Conservation (phyloP, 2,888 invertebrate genomes). For the Synanthedon vespiformis region DNA sequence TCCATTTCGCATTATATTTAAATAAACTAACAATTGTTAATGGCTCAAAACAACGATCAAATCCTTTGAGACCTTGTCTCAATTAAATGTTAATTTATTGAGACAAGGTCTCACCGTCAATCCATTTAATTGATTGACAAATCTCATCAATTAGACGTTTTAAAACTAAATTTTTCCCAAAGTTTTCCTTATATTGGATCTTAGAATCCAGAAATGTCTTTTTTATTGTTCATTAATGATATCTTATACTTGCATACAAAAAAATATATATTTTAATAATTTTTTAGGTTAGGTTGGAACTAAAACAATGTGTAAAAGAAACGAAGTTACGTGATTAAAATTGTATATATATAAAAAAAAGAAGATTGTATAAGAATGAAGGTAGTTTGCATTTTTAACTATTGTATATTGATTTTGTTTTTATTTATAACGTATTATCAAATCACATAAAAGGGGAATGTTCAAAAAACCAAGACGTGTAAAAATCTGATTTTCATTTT, state of each 20-base stretch:
- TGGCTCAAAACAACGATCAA: no score
- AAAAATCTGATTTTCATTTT: no score
- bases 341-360: slow-evolving; percentile 36
- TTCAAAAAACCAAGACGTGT: neutral
- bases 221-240: neutral
- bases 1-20: no score
- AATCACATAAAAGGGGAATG: neutral
- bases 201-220: no score
- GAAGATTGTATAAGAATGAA: slow-evolving; percentile 26
- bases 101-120: no score
- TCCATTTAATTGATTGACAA: no score
- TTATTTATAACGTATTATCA: slow-evolving; percentile 11
- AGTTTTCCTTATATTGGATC: no score
- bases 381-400: slow-evolving; percentile 17
- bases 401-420: slow-evolving; percentile 12
- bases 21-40: no score
- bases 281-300: slow-evolving; percentile 47
- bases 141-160: no score
- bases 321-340: slow-evolving; percentile 50
- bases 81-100: no score
- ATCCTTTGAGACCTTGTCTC: no score
- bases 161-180: no score
- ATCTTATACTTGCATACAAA: neutral
- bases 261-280: slow-evolving; percentile 3
- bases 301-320: slow-evolving; percentile 57